Base-by-base conservation (phyloP, 2,113 vertebrate genomes). In the Ptychochromis oligacanthus region DNA sequence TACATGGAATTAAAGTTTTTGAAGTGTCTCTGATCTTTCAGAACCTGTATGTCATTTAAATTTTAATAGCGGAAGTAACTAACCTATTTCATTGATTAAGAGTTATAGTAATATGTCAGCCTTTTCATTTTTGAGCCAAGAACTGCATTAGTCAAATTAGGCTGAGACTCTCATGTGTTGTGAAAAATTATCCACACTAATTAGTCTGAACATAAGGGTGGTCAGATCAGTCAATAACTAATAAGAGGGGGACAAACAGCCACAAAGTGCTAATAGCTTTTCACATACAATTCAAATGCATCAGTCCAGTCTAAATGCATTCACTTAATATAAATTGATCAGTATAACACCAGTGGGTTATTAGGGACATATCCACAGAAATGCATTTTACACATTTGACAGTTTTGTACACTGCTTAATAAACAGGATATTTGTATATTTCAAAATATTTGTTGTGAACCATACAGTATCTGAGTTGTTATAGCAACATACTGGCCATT, bases 181-280 rank as follows among this genome's bases (percentile, higher is more conserved):
- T 43, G 26, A 31, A 82, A 72, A 88, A 86, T 72, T 22, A 82
- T 89, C 75, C 72, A 61, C 60, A 38, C 62, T 85, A 83, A 91
- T 93, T 87, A 76, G 40, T 24, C 64, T 60, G 61, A 88, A 87
- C 84, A 80, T 58, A 84, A 79, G 74, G 84, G 60, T 86, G 80
- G 86, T 83, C 77, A 79, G 65, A 85, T 88, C 82, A 87, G 76
- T 84, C 74, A 86, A 83, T 84, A 80, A 84, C 64, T 77, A 81
- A 87, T 80, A 57, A 81, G 79, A 82, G 65, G 60, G 49, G 60
- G 12, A 61, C 54, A 80, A 72, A 65, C 61, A 77, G 81, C 4
- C 46, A 46, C 62, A 54, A 20, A 36, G 57, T 7, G 5, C 56
- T 62, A 80, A 84, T 56, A 81, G 56, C 64, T 81, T 79, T 22